A percentile compares a stretch with the other conserved stretches of the same genome.
phyloP scores from a whole-genome alignment of 2,113 vertebrate genomes.

The Notarius quadriscutis region DNA sequence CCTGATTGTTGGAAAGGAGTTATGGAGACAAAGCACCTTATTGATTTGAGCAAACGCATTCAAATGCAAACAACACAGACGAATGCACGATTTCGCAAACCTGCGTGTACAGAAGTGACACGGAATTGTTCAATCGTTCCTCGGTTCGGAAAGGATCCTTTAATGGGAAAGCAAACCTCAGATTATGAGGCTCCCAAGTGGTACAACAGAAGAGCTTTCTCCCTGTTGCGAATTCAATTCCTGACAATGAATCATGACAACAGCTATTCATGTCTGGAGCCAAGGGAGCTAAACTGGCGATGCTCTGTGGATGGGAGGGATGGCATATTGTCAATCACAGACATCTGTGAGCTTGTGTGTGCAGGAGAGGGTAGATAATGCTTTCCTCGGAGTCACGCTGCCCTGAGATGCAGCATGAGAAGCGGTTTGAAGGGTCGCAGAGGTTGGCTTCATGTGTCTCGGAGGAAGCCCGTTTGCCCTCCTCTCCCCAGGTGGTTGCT shows the following conservation, averaged over 20 bases:
- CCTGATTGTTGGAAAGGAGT: not conserved
- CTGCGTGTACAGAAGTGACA: not conserved
- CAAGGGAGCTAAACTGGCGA: not conserved
- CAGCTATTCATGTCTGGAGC: not conserved
- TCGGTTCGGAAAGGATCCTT: not conserved
- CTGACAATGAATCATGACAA: not conserved
- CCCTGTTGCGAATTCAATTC: not conserved
- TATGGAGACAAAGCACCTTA: not conserved
- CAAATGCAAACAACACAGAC: not conserved
- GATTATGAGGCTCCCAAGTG: not conserved
- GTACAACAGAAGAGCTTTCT: not conserved
- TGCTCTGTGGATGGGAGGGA: not conserved
- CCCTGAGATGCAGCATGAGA: not conserved
- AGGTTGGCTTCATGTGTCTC: not conserved
- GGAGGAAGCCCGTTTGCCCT: not conserved
- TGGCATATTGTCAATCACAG: not conserved
- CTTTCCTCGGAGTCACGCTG: not conserved
- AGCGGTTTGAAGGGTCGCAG: not conserved
- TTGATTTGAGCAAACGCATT: not conserved
- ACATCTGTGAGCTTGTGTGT: not conserved
- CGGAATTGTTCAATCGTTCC: not conserved
- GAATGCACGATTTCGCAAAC: not conserved
- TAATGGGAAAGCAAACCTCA: not conserved
- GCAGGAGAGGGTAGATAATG: not conserved
- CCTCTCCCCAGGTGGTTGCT: not conserved